Percentiles rank a stretch among this genome's conserved stretches.
Evolutionary conservation across 2,888 invertebrate genomes (phyloP).

Genomic region (Agrotis clavis): DNA sequence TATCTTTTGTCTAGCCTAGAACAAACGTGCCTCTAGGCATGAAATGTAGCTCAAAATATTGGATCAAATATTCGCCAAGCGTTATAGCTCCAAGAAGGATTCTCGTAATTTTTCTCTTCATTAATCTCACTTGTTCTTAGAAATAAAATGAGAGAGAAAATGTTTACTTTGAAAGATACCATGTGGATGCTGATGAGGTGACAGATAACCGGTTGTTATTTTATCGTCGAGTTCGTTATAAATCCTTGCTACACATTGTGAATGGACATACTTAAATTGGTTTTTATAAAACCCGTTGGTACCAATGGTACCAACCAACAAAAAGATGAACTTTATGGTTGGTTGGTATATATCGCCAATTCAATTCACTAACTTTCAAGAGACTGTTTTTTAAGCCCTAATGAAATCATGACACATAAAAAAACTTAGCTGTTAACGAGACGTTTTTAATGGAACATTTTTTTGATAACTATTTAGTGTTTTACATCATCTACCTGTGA

Average conservation of each 20-base stretch:
- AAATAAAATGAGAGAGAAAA: not conserved
- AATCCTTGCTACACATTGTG: not conserved
- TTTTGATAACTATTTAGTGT: too few relatives aligned
- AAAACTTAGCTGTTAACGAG: too few relatives aligned
- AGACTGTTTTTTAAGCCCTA: too few relatives aligned
- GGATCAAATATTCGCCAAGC: not conserved
- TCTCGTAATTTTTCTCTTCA: not conserved
- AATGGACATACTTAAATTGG: not conserved
- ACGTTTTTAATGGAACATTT: too few relatives aligned
- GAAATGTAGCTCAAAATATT: not conserved
- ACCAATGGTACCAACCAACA: too few relatives aligned
- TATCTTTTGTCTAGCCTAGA: constrained; percentile 23
- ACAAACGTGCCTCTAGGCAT: not conserved
- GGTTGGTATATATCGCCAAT: too few relatives aligned
- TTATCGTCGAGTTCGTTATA: not conserved
- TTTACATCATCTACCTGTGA: too few relatives aligned
- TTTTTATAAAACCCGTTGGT: too few relatives aligned
- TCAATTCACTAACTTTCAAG: too few relatives aligned
- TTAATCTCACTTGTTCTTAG: not conserved
- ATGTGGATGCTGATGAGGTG: not conserved
- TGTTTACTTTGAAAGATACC: not conserved
- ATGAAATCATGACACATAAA: too few relatives aligned
- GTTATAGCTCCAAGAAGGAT: not conserved
- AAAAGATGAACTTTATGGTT: too few relatives aligned
- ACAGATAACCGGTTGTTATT: not conserved